Evolutionary conservation across 2,888 invertebrate genomes (phyloP).

Genomic region (Penaeus monodon): DNA sequence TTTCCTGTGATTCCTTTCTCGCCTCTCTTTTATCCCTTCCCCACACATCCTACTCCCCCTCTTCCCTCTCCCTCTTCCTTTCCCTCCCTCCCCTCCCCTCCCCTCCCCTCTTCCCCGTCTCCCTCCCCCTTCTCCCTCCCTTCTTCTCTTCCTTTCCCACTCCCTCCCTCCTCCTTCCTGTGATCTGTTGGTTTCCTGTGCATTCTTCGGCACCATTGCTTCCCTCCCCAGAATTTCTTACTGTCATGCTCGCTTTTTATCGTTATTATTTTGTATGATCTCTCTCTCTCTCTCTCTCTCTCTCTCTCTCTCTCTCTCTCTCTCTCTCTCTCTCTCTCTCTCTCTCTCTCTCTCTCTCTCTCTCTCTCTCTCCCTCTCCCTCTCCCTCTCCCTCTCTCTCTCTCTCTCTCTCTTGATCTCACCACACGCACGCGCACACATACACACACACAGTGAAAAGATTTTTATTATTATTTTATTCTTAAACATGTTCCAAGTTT

Average conservation of each 20-base stretch:
- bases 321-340: slow-evolving; percentile 2
- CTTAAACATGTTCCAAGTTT: no score
- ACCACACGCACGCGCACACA: no score
- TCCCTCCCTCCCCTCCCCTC: no score
- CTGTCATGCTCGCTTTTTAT: background rate
- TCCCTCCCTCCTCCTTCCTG: background rate
- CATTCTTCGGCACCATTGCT: background rate
- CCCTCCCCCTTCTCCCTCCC: no score
- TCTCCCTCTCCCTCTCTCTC: background rate
- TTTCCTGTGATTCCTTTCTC: no score
- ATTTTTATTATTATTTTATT: no score
- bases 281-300: background rate
- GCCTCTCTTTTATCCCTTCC: no score
- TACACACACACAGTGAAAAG: no score
- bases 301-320: background rate
- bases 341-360: background rate
- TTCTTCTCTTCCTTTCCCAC: no score
- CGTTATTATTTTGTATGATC: background rate
- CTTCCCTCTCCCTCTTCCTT: no score
- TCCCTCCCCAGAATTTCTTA: background rate
- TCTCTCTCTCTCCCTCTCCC: background rate
- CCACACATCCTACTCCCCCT: no score
- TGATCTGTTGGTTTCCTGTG: background rate
- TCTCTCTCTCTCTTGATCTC: background rate
- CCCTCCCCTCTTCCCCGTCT: no score